Conservation (phyloP, 2,797 vertebrate genomes). For the Xenentodon cancila region DNA sequence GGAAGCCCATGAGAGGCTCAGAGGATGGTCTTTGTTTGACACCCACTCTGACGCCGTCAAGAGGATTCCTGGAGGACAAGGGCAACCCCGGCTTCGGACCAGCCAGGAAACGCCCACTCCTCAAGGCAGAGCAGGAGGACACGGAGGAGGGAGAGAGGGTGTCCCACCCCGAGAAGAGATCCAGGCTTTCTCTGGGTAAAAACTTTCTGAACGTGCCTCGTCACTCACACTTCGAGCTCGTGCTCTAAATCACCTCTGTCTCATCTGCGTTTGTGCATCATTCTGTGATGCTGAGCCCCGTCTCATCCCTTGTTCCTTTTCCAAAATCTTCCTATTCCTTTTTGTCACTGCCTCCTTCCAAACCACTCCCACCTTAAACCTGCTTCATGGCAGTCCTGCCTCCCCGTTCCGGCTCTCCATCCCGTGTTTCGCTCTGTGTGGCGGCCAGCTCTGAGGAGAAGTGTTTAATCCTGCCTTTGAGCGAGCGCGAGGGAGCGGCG, state of each 20-base stretch:
- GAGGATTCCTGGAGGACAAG: constrained; percentile 72
- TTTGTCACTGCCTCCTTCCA: too few relatives aligned
- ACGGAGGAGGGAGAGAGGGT: constrained; percentile 68
- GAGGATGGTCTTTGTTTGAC: constrained; percentile 60
- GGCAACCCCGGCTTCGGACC: constrained; percentile 71
- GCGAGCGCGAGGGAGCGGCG: constrained; percentile 43
- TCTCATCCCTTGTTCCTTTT: too few relatives aligned
- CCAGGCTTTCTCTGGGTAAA: constrained; percentile 73
- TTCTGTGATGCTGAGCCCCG: too few relatives aligned
- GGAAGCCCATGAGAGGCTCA: constrained; percentile 45
- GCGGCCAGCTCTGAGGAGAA: constrained; percentile 67
- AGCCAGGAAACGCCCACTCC: constrained; percentile 85
- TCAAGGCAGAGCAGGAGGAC: constrained; percentile 68
- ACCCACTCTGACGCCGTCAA: constrained; percentile 62
- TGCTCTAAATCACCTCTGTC: too few relatives aligned
- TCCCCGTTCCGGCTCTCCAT: too few relatives aligned
- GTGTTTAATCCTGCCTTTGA: constrained; percentile 82
- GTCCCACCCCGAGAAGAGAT: constrained; percentile 86
- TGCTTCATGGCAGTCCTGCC: too few relatives aligned
- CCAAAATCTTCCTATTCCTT: too few relatives aligned
- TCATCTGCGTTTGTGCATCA: too few relatives aligned
- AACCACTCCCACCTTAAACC: too few relatives aligned
- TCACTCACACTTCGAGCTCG: neutral
- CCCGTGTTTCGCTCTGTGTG: constrained; percentile 71
- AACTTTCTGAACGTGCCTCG: constrained; percentile 23